phyloP scores from a whole-genome alignment of 1,140 invertebrate genomes.

The Temnothorax longispinosus region DNA sequence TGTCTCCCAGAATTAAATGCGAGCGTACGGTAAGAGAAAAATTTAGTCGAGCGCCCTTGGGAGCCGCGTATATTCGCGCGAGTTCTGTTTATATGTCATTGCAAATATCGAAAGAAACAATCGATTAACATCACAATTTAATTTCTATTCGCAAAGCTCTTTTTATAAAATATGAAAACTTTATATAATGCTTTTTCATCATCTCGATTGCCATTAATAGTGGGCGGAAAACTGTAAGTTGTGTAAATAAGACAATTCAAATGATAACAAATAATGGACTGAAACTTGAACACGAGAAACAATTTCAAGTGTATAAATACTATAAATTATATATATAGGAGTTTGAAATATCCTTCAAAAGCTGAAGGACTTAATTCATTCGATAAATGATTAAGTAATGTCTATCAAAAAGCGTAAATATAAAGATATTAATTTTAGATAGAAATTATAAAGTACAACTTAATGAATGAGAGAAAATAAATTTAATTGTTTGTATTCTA shows the following conservation, averaged over 20 bases:
- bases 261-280: not conserved
- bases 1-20: conserved; percentile 75
- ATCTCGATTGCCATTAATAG: not conserved
- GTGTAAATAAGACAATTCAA: conserved; percentile 6
- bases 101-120: not conserved
- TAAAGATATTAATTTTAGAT: not conserved
- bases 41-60: conserved; percentile 38
- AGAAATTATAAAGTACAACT: not conserved
- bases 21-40: conserved; percentile 43
- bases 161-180: not conserved
- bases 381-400: not conserved
- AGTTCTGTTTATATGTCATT: not conserved
- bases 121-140: not conserved
- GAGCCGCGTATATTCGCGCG: not conserved
- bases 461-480: not conserved
- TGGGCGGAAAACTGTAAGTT: not conserved
- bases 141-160: not conserved
- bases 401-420: too few relatives aligned
- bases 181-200: not conserved
- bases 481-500: not conserved
- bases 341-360: not conserved
- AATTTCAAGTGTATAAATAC: not conserved
- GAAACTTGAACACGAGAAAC: not conserved
- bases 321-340: not conserved
- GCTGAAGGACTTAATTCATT: not conserved